Evolutionary conservation across 2,113 vertebrate species (phyloP), one percentile per base, ranked within the genome.

Genomic region (Mustela lutreola): DNA sequence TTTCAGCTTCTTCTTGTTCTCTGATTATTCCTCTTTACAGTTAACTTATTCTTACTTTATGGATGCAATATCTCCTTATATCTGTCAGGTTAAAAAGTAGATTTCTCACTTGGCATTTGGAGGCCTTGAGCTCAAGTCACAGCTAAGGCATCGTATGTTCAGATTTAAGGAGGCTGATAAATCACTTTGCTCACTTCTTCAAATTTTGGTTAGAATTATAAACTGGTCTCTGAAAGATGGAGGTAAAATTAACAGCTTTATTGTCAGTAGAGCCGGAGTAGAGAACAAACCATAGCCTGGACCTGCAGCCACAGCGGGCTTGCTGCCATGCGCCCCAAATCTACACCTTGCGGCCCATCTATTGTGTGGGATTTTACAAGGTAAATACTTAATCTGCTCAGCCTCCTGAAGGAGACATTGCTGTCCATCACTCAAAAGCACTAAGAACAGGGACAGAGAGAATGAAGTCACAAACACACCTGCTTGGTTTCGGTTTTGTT

Each of bases 1-100:
- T 45, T 92, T 97, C 39, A 28, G 4, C 84, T 89, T 94, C n/a
- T 63, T 75, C 86, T 82, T 90, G 4, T 94, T 85, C 53, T 92
- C 62, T 70, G 39, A 48, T 33, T 92, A 12, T 14, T 86, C 36
- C 48, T 73, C 65, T 60, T 31, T 56, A 85, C 2, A 67, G 11
- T 87, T 87, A 76, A 89, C 24, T 85, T 96, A 81, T 53, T 62
- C 28, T 91, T 91, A 48, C 15, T 80, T 92, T 63, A 31, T 87
- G 63, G 92, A 56, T n/a, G n/a, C 53, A 80, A 10, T 36, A 63
- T 78, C 63, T 94, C 58, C 26, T 48, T 48, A 28, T 58, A 42
- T 78, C 33, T 89, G 24, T 76, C n/a, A 93, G 21, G 82, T 80
- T 93, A 73, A 31, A 76, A 90, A 83, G 58, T 45, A 63, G 60